Base-by-base conservation (phyloP, 1,140 invertebrate species). In the Drosophila quadrilineata region DNA sequence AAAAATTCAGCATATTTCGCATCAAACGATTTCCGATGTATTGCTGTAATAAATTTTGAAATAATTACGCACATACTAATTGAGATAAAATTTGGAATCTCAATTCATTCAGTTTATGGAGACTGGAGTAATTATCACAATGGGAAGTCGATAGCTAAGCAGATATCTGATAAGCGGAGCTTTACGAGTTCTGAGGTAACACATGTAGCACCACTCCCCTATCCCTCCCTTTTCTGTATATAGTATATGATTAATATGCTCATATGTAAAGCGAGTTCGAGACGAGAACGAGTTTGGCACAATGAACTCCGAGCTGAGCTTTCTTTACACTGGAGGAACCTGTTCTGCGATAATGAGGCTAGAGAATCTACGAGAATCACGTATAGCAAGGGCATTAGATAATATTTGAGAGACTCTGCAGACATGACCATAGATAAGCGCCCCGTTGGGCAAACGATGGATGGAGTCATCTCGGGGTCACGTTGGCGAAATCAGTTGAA, bases 271-370 rank as follows among this genome's bases (percentile, higher is more conserved):
- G 53, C 48, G 64, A 56, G 73, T 77, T 73, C 36, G 21, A 26
- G 40, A 9, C 17, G 9, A 43, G 19, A 35, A 40, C 40, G 21
- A 14, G 40, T 33, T 31, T 6, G 60, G 65, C 48, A 36, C 70
- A 67, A 54, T 73, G 60, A 77, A 70, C 64, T 12, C 10, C 59
- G n/a, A n/a, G n/a, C n/a, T 8, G 35, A 35, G 52, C 56, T 69
- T 82, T 82, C 63, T 72, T 65, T 58, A 31, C 40, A 26, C 3
- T 33, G 33, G 38, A 1, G n/a, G 46, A 82, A 84, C 79, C 16
- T 73, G 79, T 82, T 82, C 57, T 10, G 26, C 3, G n/a, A 28
- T 17, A 16, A 9, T 17, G 12, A 16, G 31, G 10, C 12, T 33
- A 31, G 10, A 56, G 8, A 0, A 9, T 21, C 48, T 12, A 2